Base-by-base conservation (phyloP, 2,797 vertebrate species). In the Eremophila alpestris region DNA sequence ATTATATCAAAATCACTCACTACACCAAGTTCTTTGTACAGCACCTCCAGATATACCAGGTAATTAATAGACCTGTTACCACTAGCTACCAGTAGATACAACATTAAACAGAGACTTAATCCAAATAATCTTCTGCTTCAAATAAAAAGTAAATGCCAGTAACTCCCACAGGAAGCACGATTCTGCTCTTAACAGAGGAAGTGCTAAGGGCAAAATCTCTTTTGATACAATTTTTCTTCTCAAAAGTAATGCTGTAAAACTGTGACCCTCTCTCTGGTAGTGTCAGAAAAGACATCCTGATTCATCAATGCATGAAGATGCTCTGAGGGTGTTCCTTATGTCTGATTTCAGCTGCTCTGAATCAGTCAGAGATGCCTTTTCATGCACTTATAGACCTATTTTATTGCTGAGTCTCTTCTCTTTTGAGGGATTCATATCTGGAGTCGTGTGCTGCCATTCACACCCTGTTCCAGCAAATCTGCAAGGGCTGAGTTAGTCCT, bases 101-200 rank as follows among this genome's bases (percentile, higher is more conserved):
- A 64, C 64, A 81, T 83, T 52, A 87, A 84, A 85, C 24, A 86
- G 13, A 70, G 27, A 49, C 24, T 73, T 75, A 85, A 90, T 91
- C 76, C 70, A 95, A 94, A 78, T 83, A 83, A 56, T 81, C 26
- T 89, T 78, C 79, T 89, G 56, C 59, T 78, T 89, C 73, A 75
- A 63, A 94, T 63, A 74, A 77, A 86, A 96, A 43, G 27, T 36
- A 93, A 89, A 85, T 64, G 60, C 38, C 80, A 92, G 43, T 55
- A 83, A 84, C 23, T 92, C 75, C 56, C 89, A 62, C 0, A 1
- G 59, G 71, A 90, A 95, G n/a, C 22, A 62, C 16, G 87, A 12
- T 58, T 71, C 54, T 67, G 20, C 38, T 90, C 78, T 41, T 74
- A 82, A 63, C 32, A 48, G 65, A 83, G 40, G 64, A 90, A 89